Conservation (phyloP, 2,888 invertebrate species). For the Epistrophella euchroma region DNA sequence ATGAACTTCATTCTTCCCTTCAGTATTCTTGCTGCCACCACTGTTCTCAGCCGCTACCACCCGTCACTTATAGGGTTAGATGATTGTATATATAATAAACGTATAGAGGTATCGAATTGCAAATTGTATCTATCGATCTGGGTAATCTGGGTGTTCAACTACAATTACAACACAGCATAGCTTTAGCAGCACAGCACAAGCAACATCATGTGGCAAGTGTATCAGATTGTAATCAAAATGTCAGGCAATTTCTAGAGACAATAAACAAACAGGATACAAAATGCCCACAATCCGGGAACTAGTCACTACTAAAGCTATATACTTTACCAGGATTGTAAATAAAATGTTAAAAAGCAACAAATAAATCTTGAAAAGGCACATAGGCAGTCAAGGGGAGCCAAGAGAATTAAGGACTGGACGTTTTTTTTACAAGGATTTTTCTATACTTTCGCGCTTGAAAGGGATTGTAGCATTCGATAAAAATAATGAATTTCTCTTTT, state of each 20-base stretch:
- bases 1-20: slow-evolving; percentile 48
- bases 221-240: slow-evolving; percentile 75
- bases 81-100: background rate
- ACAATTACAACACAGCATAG: slow-evolving; percentile 68
- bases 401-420: background rate
- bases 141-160: slow-evolving; percentile 73
- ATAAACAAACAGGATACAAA: slow-evolving; percentile 68
- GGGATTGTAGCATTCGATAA: background rate
- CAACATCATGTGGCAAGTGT: slow-evolving; percentile 71
- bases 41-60: background rate
- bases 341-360: slow-evolving; percentile 56
- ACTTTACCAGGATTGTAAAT: slow-evolving; percentile 52
- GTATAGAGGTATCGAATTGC: slow-evolving; percentile 59
- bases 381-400: background rate
- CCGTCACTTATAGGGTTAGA: slow-evolving; percentile 3
- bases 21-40: slow-evolving; percentile 4
- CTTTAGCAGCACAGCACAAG: background rate
- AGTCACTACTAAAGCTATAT: slow-evolving; percentile 30
- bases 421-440: slow-evolving; percentile 17
- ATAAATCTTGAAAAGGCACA: slow-evolving; percentile 31
- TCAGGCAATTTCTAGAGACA: slow-evolving; percentile 71
- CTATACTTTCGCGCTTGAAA: background rate
- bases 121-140: slow-evolving; percentile 75
- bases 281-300: slow-evolving; percentile 41
- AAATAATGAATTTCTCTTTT: slow-evolving; percentile 28